Conservation (phyloP, 2,888 invertebrate genomes). For the Drosophila rellima region DNA sequence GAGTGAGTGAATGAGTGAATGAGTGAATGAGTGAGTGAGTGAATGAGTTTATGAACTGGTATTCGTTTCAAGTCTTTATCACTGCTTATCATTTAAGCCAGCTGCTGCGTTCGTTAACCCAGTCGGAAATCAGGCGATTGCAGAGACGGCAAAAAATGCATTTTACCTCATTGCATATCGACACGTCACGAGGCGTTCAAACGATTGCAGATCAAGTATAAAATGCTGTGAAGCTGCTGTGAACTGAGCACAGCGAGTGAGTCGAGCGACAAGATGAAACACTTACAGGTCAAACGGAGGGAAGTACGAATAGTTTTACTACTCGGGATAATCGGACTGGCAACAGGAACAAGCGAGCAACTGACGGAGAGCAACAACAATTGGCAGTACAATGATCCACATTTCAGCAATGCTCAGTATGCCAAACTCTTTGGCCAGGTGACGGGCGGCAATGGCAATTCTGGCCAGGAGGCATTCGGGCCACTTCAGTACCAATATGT, state of each 20-base stretch:
- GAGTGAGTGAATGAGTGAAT: not conserved
- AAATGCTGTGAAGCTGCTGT: conserved; percentile 7
- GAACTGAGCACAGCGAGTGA: not conserved
- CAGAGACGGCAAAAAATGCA: conserved; percentile 22
- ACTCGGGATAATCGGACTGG: not conserved
- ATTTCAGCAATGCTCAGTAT: conserved; percentile 44
- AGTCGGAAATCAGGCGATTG: conserved; percentile 14
- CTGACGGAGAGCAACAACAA: no score
- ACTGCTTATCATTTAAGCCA: not conserved
- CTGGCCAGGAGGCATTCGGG: conserved; percentile 19
- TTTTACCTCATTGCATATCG: conserved; percentile 28
- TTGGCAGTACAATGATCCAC: conserved; percentile 45
- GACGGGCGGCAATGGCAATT: not conserved
- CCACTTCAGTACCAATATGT: conserved; percentile 62
- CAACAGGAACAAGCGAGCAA: not conserved
- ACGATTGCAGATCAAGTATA: conserved; percentile 41
- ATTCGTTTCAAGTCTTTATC: not conserved
- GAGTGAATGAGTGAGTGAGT: not conserved
- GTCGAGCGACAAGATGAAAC: conserved; percentile 1
- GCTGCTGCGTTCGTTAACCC: conserved; percentile 19
- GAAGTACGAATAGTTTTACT: not conserved
- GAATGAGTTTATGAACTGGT: not conserved
- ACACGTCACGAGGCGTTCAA: conserved; percentile 29
- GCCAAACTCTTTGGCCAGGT: conserved; percentile 42
- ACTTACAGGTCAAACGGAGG: conserved; percentile 7